Base-by-base conservation (phyloP, 2,113 vertebrate species). In the Etheostoma spectabile region DNA sequence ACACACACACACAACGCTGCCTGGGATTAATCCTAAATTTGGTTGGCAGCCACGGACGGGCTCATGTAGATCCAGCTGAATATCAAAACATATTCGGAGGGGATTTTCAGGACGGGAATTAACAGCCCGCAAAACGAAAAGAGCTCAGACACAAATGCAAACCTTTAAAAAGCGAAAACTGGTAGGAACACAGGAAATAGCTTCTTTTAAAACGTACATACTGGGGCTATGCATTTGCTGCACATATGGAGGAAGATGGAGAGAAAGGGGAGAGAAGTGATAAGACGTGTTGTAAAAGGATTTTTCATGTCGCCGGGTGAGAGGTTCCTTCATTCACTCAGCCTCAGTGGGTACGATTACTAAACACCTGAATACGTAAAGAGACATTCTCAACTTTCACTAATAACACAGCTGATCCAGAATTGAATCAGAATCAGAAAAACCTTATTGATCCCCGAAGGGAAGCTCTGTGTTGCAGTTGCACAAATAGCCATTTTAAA, bases 61-160 rank as follows among this genome's bases (percentile, higher is more conserved):
- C 67, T 82, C 80, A 69, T 70, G 86, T 70, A 82, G 77, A 81
- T 85, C 75, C 68, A 84, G 81, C 68, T 78, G 62, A 89, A 91
- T 73, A 84, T 88, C 78, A 82, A 89, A 89, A 85, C 84, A 85
- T 82, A 86, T 88, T 89, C 22, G 4, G 70, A 3, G 38, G 72
- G 84, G 86, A 88, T 90, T 90, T 91, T 83, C 69, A 74, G 70
- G 74, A 68, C 57, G 63, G 86, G 83, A 86, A 80, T 87, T 83
- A 83, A 87, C 80, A 59, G 60, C 51, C 24, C 14, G 2, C 53
- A 46, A 19, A 74, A 77, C n/a, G 48, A 69, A 70, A 74, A 71
- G 45, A 52, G 33, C 80, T 65, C 11, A 61, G 30, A 22, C 21
- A 62, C 27, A 68, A 80, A 56, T n/a, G 0, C 42, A 5, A 5